phyloP scores from a whole-genome alignment of 2,888 invertebrate species.

The Mythimna loreyi region DNA sequence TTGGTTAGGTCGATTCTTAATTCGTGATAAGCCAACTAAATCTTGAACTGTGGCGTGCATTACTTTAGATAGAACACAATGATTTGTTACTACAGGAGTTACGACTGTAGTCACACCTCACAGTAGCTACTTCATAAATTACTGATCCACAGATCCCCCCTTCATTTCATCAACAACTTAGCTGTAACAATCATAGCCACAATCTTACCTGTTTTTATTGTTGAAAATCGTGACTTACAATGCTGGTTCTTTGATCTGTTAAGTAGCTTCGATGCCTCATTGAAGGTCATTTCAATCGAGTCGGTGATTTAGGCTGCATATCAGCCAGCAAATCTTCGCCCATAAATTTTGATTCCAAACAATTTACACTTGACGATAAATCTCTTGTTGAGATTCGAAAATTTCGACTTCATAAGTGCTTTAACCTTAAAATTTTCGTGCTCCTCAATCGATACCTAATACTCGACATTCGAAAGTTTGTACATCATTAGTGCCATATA shows the following conservation, averaged over 20 bases:
- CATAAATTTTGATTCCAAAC: conserved; percentile 45
- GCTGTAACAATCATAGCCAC: conserved; percentile 37
- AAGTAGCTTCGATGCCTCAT: conserved; percentile 40
- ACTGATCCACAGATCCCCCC: conserved; percentile 11
- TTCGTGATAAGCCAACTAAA: background rate
- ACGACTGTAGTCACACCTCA: background rate
- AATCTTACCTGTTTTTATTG: conserved; percentile 35
- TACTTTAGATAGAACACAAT: background rate
- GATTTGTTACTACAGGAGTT: background rate
- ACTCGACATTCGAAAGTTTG: background rate
- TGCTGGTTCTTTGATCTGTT: conserved; percentile 50
- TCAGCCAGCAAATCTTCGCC: conserved; percentile 35
- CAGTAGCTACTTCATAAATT: conserved; percentile 38
- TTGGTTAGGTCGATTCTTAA: too few relatives aligned
- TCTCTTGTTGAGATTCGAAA: conserved; percentile 12
- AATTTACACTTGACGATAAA: conserved; percentile 38
- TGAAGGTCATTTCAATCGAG: conserved; percentile 57
- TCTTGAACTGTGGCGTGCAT: too few relatives aligned
- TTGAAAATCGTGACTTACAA: conserved; percentile 49
- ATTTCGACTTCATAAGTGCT: background rate
- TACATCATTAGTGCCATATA: background rate
- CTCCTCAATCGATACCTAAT: too few relatives aligned
- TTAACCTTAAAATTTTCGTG: too few relatives aligned
- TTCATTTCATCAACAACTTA: conserved; percentile 49
- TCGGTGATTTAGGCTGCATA: conserved; percentile 28